phyloP scores from a whole-genome alignment of 2,113 vertebrate species.

The Cephalophus harveyi region DNA sequence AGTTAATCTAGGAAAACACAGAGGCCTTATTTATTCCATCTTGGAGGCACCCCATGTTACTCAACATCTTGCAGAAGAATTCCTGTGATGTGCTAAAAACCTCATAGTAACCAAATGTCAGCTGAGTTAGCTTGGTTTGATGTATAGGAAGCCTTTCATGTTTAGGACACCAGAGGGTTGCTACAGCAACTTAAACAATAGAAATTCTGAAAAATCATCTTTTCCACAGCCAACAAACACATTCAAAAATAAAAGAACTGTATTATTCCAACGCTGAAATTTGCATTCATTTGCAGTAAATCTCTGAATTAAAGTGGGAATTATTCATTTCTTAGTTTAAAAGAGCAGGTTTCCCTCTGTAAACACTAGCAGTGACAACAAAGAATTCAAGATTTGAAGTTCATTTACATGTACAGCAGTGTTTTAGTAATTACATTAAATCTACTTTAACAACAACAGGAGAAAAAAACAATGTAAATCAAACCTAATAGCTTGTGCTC shows the following conservation, averaged over 20 bases:
- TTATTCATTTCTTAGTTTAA: not conserved
- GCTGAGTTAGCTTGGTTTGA: slow-evolving; percentile 69
- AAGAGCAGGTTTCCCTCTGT: slow-evolving; percentile 27
- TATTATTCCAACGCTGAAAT: slow-evolving; percentile 34
- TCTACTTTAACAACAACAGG: slow-evolving; percentile 24
- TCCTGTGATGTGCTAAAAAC: slow-evolving; percentile 69
- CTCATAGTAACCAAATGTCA: slow-evolving; percentile 81
- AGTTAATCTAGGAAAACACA: slow-evolving; percentile 73
- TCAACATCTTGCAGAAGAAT: slow-evolving; percentile 69
- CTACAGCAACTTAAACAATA: slow-evolving; percentile 72
- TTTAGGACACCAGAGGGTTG: slow-evolving; percentile 69
- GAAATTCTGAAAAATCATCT: slow-evolving; percentile 39
- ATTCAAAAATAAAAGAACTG: slow-evolving; percentile 10
- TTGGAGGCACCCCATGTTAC: slow-evolving; percentile 25
- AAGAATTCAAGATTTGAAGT: not conserved
- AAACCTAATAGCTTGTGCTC: not conserved
- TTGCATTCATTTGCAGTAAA: not conserved
- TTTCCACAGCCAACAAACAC: slow-evolving; percentile 41
- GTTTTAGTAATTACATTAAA: slow-evolving; percentile 24
- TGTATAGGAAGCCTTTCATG: slow-evolving; percentile 73
- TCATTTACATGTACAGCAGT: not conserved
- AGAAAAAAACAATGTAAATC: slow-evolving; percentile 4
- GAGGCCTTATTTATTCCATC: slow-evolving; percentile 70
- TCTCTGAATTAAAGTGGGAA: not conserved
- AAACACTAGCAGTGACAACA: not conserved